Evolutionary conservation across 2,888 invertebrate genomes (phyloP).

Genomic region (Crioceris asparagi): DNA sequence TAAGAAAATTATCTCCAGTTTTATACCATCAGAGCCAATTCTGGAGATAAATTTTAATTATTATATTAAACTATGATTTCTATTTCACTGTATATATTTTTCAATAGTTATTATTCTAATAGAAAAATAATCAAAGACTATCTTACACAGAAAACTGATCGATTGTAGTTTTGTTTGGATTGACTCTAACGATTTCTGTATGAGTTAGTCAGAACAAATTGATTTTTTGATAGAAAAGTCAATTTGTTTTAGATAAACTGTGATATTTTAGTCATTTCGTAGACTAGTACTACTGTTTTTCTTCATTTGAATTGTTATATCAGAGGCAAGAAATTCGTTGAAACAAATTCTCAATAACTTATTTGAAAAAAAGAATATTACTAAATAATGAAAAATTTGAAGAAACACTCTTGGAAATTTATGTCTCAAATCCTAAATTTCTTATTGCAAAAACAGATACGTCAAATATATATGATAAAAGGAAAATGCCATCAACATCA

Average conservation of each 20-base stretch:
- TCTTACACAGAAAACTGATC: slow-evolving; percentile 14
- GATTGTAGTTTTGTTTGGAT: slow-evolving; percentile 7
- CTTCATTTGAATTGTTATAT: slow-evolving; percentile 8
- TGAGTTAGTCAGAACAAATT: slow-evolving; percentile 14
- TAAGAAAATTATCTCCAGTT: too few relatives aligned
- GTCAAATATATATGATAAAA: too few relatives aligned
- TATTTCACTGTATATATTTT: background rate
- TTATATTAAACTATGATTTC: background rate
- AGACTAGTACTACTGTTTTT: slow-evolving; percentile 18
- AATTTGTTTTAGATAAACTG: slow-evolving; percentile 30
- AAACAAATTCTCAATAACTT: too few relatives aligned
- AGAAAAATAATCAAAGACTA: slow-evolving; percentile 7
- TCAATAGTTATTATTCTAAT: background rate
- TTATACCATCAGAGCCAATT: too few relatives aligned
- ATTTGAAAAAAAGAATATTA: too few relatives aligned
- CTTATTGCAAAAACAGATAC: too few relatives aligned
- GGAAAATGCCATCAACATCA: too few relatives aligned
- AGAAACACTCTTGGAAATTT: too few relatives aligned
- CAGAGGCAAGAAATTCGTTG: slow-evolving; percentile 9
- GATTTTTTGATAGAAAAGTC: slow-evolving; percentile 12
- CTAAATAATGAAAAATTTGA: too few relatives aligned
- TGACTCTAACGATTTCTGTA: slow-evolving; percentile 11
- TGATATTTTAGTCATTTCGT: slow-evolving; percentile 36
- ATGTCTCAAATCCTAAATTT: too few relatives aligned
- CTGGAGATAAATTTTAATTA: too few relatives aligned